phyloP scores from a whole-genome alignment of 2,888 invertebrate genomes.

The Acrobasis consociella region DNA sequence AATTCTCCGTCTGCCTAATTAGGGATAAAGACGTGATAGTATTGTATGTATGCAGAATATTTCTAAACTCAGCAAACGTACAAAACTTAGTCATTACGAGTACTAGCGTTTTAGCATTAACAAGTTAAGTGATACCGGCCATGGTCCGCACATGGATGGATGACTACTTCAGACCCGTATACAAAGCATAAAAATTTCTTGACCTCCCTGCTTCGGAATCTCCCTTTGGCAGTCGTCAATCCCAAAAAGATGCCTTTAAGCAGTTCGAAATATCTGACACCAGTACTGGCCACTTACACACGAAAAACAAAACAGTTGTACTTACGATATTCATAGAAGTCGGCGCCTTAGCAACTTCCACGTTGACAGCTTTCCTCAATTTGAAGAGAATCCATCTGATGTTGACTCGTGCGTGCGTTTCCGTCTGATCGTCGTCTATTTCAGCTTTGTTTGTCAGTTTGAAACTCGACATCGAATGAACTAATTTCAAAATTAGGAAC shows the following conservation, averaged over 20 bases:
- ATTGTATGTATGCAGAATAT: too few relatives aligned
- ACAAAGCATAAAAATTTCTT: too few relatives aligned
- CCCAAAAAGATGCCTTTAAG: not conserved
- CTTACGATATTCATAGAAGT: conserved; percentile 87
- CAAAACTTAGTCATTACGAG: too few relatives aligned
- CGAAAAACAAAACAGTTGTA: conserved; percentile 32
- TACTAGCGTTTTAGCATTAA: too few relatives aligned
- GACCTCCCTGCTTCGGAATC: too few relatives aligned
- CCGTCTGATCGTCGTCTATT: conserved; percentile 53
- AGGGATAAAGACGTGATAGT: too few relatives aligned
- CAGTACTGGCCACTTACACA: not conserved
- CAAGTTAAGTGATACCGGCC: too few relatives aligned
- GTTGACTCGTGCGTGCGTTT: conserved; percentile 80
- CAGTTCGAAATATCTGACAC: not conserved
- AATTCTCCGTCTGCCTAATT: too few relatives aligned
- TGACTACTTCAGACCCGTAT: too few relatives aligned
- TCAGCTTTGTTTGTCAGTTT: conserved; percentile 50
- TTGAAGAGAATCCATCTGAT: conserved; percentile 89
- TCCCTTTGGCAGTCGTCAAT: too few relatives aligned
- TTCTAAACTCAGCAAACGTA: too few relatives aligned
- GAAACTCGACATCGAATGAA: conserved; percentile 57
- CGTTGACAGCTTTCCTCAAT: conserved; percentile 88
- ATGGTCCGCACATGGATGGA: too few relatives aligned
- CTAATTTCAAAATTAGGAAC: conserved; percentile 80
- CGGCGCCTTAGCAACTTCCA: conserved; percentile 89